phyloP scores from a whole-genome alignment of 2,888 invertebrate genomes.

The Chironomus tentans region DNA sequence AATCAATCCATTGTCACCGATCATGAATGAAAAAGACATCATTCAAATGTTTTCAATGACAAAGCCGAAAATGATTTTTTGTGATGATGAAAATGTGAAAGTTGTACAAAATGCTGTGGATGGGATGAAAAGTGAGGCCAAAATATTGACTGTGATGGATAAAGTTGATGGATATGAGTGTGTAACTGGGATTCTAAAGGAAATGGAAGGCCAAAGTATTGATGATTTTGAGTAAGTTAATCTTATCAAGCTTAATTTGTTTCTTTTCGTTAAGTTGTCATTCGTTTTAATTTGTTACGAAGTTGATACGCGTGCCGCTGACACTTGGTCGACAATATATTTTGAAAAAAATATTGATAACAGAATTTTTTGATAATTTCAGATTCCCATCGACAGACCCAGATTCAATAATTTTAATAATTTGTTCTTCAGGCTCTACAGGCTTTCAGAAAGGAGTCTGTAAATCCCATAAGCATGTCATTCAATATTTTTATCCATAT shows the following conservation, averaged over 20 bases:
- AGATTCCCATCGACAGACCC: not conserved
- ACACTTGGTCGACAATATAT: too few relatives aligned
- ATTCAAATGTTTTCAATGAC: conserved; percentile 14
- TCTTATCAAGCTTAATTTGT: too few relatives aligned
- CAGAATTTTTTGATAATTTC: not conserved
- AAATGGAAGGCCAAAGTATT: not conserved
- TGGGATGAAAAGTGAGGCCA: not conserved
- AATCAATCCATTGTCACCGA: conserved; percentile 34
- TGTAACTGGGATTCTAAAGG: conserved; percentile 5
- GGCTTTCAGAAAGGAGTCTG: conserved; percentile 20
- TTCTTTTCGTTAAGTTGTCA: too few relatives aligned
- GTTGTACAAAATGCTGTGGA: not conserved
- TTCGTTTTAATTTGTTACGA: too few relatives aligned
- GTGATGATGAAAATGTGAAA: not conserved
- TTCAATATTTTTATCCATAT: not conserved
- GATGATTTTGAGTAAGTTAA: not conserved
- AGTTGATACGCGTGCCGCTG: too few relatives aligned
- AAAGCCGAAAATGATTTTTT: conserved; percentile 22
- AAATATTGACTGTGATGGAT: conserved; percentile 12
- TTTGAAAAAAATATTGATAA: too few relatives aligned
- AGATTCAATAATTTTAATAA: not conserved
- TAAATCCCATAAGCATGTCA: not conserved
- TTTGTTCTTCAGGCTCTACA: conserved; percentile 20
- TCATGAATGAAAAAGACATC: conserved; percentile 30
- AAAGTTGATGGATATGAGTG: conserved; percentile 9